These are phyloP conservation scores for Erebia aethiops DNA, from an alignment of 2,888 invertebrate genomes.

Conservation along the genomic window DNA sequence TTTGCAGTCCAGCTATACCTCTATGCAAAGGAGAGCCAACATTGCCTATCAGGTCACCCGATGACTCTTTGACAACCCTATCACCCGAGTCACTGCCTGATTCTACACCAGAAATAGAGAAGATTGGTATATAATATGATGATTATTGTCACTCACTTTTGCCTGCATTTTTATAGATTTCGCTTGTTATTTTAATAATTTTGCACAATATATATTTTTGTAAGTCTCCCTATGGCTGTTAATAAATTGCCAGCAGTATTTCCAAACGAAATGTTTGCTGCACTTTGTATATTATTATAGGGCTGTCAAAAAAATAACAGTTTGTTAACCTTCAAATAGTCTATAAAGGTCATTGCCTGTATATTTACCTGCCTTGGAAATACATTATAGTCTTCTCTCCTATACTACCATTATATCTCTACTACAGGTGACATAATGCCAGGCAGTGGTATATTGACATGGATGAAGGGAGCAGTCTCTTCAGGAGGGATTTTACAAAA, in stretches of 20 bases:
- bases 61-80: slow-evolving; percentile 65
- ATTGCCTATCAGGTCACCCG: slow-evolving; percentile 67
- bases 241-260: neutral
- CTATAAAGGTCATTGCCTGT: no score
- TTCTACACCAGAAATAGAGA: slow-evolving; percentile 62
- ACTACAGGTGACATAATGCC: slow-evolving; percentile 76
- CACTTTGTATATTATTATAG: neutral
- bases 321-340: no score
- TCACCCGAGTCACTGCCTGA: slow-evolving; percentile 68
- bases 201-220: neutral
- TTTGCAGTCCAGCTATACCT: slow-evolving; percentile 78
- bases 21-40: slow-evolving; percentile 74
- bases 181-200: neutral
- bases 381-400: neutral
- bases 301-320: no score
- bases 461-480: slow-evolving; percentile 88
- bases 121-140: slow-evolving; percentile 54
- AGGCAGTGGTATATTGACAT: slow-evolving; percentile 84
- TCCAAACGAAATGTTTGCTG: neutral
- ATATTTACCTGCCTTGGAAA: no score
- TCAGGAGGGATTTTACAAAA: slow-evolving; percentile 84
- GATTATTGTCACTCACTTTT: neutral
- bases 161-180: neutral
- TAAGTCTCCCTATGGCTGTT: neutral
- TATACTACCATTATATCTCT: neutral